Base-by-base conservation (phyloP, 2,888 invertebrate genomes). In the Mesorhabditis sp. region DNA sequence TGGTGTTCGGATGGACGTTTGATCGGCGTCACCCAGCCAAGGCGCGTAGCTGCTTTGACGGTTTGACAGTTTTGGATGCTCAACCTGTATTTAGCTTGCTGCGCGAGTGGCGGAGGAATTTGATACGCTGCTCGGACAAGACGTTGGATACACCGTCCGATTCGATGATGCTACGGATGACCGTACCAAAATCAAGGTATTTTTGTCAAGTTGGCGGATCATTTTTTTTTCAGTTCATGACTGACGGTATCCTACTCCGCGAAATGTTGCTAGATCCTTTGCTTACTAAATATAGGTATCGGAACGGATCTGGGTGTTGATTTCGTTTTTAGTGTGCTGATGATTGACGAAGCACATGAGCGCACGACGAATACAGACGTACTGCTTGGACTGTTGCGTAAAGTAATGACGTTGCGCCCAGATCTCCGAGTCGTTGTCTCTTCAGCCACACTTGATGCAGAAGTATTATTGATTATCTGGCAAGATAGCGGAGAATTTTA, bases 211-310 rank as follows among this genome's bases (percentile, higher is more conserved):
- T 43, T 45, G n/a, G 4, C 45, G 5, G 42, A 15, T 4, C 4
- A 13, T 3, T n/a, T 58, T 73, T 70, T 74, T 86, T 87, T 10
- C 87, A 94, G 92, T 97, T 92, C 83, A 91, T 98, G 91, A 97
- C 97, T 0, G 97, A 98, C 88, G 97, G 97, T 0, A 92, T 97
- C 71, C 86, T 98, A 43, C 88, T 98, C 3, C 89, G 95, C 41
- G 97, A 98, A 88, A 92, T 98, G 90, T 93, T 97, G 89, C 90
- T 91, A 0, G 96, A 98, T 85, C 98, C 97, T 0, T 88, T 98
- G 6, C 89, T 98, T 3, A 91, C 92, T 80, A 91, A 91, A 79
- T 98, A 97, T 86, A 82, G 81, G 81, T 81, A 61, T 45, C n/a
- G 3, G 3, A 10, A 58, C n/a, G 10, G 10, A 58, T 28, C 28